Conservation (phyloP, 2,113 vertebrate species). For the Xyrauchen texanus region DNA sequence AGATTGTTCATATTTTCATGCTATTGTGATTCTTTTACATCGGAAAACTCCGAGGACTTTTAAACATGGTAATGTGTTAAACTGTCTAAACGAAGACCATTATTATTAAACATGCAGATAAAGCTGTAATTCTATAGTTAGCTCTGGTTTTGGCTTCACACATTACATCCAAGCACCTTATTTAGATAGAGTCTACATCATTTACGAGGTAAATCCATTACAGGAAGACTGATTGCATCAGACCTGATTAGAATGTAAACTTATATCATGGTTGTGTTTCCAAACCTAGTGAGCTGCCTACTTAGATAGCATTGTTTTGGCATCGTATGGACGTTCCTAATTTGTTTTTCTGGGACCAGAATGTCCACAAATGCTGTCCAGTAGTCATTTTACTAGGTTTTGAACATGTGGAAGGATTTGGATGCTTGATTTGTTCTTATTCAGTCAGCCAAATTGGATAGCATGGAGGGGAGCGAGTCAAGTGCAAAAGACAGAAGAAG, state of each 20-base stretch:
- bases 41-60: not conserved
- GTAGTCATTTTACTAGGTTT: not conserved
- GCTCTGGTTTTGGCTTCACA: not conserved
- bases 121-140: not conserved
- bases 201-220: too few species aligned
- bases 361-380: not conserved
- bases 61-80: slow-evolving; percentile 21
- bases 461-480: slow-evolving; percentile 65
- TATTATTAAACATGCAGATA: not conserved
- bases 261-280: too few species aligned
- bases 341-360: not conserved
- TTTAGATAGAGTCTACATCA: too few species aligned
- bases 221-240: too few species aligned
- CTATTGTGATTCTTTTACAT: not conserved
- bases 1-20: not conserved
- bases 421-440: slow-evolving; percentile 19
- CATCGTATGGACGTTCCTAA: not conserved
- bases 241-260: too few species aligned
- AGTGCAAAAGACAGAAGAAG: slow-evolving; percentile 65
- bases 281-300: too few species aligned
- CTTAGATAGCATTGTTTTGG: too few species aligned
- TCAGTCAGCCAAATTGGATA: slow-evolving; percentile 68
- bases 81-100: not conserved
- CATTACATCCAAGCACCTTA: not conserved
- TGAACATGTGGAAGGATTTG: not conserved